Evolutionary conservation across 2,888 invertebrate species (phyloP).

Genomic region (Sphaerophoria rueppellii): DNA sequence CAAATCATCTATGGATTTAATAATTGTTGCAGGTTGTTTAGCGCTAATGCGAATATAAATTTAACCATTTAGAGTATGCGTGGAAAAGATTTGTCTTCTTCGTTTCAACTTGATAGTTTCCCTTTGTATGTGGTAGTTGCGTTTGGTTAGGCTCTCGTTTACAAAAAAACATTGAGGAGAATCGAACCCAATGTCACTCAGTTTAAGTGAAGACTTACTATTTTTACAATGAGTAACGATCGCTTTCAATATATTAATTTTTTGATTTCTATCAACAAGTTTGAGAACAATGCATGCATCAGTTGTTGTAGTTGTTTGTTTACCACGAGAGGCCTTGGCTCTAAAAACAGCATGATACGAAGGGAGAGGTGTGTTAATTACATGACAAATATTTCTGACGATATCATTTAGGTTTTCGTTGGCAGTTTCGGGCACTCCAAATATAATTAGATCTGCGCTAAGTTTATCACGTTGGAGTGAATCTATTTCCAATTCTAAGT

Average conservation of each 20-base stretch:
- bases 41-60: neutral
- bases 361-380: neutral
- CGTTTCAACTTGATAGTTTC: neutral
- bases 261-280: neutral
- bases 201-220: neutral
- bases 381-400: neutral
- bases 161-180: neutral
- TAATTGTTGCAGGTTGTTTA: neutral
- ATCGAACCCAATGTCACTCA: neutral
- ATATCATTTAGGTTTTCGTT: conserved; percentile 2
- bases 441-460: neutral
- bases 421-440: neutral
- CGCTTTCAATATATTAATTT: neutral
- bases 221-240: neutral
- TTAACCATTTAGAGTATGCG: neutral
- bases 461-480: conserved; percentile 1
- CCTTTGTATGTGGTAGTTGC: neutral
- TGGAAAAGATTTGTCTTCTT: neutral
- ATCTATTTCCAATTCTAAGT: neutral
- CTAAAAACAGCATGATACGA: neutral
- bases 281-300: conserved; percentile 1
- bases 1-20: neutral
- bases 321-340: neutral
- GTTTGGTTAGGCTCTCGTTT: neutral
- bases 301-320: neutral